Evolutionary conservation across 1,140 invertebrate species (phyloP).

Genomic region (Sinonovacula constricta): DNA sequence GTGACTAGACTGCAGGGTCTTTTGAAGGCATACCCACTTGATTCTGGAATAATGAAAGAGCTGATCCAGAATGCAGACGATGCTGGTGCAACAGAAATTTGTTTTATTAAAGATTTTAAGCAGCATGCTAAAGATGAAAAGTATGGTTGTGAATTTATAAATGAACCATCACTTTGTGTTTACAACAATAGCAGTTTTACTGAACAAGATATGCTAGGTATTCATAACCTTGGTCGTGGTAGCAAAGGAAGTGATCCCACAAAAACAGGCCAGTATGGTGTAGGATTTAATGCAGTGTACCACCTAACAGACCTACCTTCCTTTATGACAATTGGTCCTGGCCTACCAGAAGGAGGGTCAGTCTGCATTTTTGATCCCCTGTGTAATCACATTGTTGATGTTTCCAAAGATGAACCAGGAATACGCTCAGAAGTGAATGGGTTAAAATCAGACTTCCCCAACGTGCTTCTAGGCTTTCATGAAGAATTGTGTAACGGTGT

Average conservation of each 20-base stretch:
- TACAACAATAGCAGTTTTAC: slow-evolving; percentile 73
- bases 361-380: slow-evolving; percentile 74
- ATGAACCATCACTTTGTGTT: slow-evolving; percentile 73
- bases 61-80: slow-evolving; percentile 78
- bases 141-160: slow-evolving; percentile 56
- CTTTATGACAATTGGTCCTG: slow-evolving; percentile 64
- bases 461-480: slow-evolving; percentile 60
- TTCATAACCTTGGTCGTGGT: slow-evolving; percentile 71
- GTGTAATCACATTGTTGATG: slow-evolving; percentile 61
- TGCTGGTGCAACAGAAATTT: slow-evolving; percentile 69
- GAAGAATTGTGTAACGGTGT: slow-evolving; percentile 7
- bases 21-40: slow-evolving; percentile 66
- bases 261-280: slow-evolving; percentile 72
- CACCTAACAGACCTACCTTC: slow-evolving; percentile 75
- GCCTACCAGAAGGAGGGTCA: slow-evolving; percentile 52
- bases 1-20: slow-evolving; percentile 65
- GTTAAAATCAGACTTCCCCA: slow-evolving; percentile 56
- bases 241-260: slow-evolving; percentile 65
- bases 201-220: slow-evolving; percentile 69
- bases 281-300: slow-evolving; percentile 77
- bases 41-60: slow-evolving; percentile 65
- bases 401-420: slow-evolving; percentile 59
- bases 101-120: slow-evolving; percentile 69
- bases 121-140: slow-evolving; percentile 43
- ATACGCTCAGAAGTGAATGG: slow-evolving; percentile 51